Evolutionary conservation across 2,888 invertebrate species (phyloP).

Genomic region (Linyphia triangularis): DNA sequence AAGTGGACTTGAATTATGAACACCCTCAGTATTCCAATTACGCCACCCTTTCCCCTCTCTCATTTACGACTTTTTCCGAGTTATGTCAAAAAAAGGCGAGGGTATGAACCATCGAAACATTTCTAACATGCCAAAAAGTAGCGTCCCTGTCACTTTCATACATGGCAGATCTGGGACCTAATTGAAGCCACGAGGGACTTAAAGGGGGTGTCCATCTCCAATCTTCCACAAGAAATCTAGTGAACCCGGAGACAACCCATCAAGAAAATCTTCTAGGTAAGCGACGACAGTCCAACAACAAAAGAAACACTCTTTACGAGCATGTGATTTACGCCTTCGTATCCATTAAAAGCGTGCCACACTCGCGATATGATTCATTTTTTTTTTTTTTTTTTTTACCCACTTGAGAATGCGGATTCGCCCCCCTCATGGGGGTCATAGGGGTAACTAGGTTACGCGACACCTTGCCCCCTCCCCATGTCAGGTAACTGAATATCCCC

Average conservation of each 20-base stretch:
- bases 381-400: neutral
- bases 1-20: no score
- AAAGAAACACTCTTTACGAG: neutral
- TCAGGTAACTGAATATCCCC: neutral
- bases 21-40: no score
- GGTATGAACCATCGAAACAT: no score
- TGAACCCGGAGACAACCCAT: neutral
- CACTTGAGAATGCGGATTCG: constrained; percentile 5
- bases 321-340: neutral
- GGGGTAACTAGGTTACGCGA: neutral
- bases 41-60: no score
- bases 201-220: no score
- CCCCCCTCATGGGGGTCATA: neutral
- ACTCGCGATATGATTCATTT: neutral
- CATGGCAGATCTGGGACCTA: neutral
- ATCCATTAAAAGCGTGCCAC: neutral
- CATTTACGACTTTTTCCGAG: no score
- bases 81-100: no score
- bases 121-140: no score
- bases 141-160: no score
- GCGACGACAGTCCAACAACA: neutral
- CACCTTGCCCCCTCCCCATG: neutral
- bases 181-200: neutral
- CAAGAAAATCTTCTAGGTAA: neutral
- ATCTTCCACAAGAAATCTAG: neutral